Evolutionary conservation across 2,113 vertebrate species (phyloP).

Genomic region (Catagonus wagneri): DNA sequence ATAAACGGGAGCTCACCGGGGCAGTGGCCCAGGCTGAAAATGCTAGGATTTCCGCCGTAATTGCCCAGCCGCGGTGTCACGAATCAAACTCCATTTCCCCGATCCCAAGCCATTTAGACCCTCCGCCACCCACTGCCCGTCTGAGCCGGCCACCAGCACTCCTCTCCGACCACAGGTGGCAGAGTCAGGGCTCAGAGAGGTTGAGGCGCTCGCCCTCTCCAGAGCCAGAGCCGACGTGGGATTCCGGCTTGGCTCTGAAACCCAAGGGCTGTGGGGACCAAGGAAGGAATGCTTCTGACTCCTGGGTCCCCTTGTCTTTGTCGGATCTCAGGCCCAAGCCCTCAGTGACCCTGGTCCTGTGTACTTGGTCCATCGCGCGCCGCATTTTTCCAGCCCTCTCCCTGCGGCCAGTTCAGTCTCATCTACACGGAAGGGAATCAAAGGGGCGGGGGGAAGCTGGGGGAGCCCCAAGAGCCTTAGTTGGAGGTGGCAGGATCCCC

Average conservation of each 20-base stretch:
- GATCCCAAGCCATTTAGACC: background rate
- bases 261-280: fast-evolving
- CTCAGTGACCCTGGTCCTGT: background rate
- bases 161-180: background rate
- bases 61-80: background rate
- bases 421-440: background rate
- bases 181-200: background rate
- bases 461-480: background rate
- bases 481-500: background rate
- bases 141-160: background rate
- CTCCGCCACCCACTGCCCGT: background rate
- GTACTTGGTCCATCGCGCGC: background rate
- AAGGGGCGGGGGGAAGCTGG: background rate
- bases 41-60: background rate
- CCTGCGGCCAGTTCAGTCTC: background rate
- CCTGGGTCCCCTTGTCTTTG: background rate
- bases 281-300: background rate
- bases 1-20: background rate
- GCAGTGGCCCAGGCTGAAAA: background rate
- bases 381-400: background rate
- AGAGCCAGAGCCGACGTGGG: fast-evolving
- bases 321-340: background rate
- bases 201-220: background rate
- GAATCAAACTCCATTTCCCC: fast-evolving
- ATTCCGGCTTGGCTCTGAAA: background rate